Base-by-base conservation (phyloP, 1,140 invertebrate genomes). In the Aphelenchoides avenae region DNA sequence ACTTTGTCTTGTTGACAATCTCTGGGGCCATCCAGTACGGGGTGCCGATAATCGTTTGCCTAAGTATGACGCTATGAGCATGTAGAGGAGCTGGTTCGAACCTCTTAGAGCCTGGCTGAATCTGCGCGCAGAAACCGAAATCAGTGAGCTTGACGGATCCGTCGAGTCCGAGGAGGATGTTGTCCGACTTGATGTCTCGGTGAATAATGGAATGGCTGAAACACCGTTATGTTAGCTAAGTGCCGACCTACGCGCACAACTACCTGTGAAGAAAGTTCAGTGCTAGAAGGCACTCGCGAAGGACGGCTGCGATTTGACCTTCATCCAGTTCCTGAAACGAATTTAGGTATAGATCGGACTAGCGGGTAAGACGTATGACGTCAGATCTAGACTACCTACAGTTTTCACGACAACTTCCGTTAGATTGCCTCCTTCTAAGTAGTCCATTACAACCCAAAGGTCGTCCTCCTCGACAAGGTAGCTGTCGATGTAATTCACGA, bases 1-100 rank as follows among this genome's bases (percentile, higher is more conserved):
- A 66, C 34, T 53, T 66, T 22, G 66, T 58, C 43, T 77, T 77
- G 37, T 76, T 75, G 7, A 75, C 66, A 59, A 88, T 83, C 81
- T 92, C 89, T 1, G 89, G 89, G 1, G 89, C 88, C 87, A 91
- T 89, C 87, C 88, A 91, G 66, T 85, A 87, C 1, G 89, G 88
- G 1, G 89, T 89, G 6, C 89, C 89, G 26, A 91, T 1, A 13
- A 76, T 70, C 22, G 74, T 75, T 31, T 61, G 60, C n/a, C 58
- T 52, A 33, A 57, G 62, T 30, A 49, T 61, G 27, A 53, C 29
- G n/a, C 39, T 22, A 44, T 20, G 13, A 53, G 47, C 52, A 22
- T 53, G 52, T 53, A 31, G 52, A 53, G 5, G 47, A n/a, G n/a
- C 51, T 52, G 33, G 73, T 71, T 9, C 70, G 77, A 26, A 81